phyloP scores from a whole-genome alignment of 2,113 vertebrate genomes.

The Danio rerio region GRCz12tu NC_133200.1:22415501-22416000 shows the following conservation, averaged over 20 bases:
- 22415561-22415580: too few species aligned
- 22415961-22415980: constrained; percentile 11
- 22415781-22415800: neutral
- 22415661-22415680: too few species aligned
- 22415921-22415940: constrained; percentile 1
- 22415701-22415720: neutral
- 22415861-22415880: constrained; percentile 6
- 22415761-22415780: constrained; percentile 1
- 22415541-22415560: too few species aligned
- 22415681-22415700: too few species aligned
- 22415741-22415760: neutral
- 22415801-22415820: neutral
- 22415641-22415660: too few species aligned
- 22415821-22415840: neutral
- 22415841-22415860: constrained; percentile 14
- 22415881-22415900: neutral
- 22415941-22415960: constrained; percentile 7
- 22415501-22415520: too few species aligned
- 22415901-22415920: neutral
- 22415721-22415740: neutral
- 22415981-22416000: constrained; percentile 19
- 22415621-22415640: too few species aligned
- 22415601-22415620: too few species aligned
- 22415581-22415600: too few species aligned
- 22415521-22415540: too few species aligned